phyloP scores from a whole-genome alignment of 2,797 vertebrate genomes.

The Danio tinwini region DNA sequence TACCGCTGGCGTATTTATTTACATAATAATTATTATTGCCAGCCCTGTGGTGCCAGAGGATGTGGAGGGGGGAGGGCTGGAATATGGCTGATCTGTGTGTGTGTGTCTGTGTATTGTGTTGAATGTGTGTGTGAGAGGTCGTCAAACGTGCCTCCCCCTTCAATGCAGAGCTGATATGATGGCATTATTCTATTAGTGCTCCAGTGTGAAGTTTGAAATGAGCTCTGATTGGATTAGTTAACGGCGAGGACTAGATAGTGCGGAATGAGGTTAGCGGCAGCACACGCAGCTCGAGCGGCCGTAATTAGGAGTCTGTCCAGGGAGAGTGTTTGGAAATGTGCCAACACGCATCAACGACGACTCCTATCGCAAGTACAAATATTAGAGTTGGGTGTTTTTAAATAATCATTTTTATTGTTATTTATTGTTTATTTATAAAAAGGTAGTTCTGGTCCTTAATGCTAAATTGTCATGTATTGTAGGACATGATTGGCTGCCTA shows the following conservation, averaged over 20 bases:
- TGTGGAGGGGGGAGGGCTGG: slow-evolving; percentile 57
- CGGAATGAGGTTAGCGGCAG: slow-evolving; percentile 67
- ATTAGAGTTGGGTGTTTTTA: slow-evolving; percentile 36
- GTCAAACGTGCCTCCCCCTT: slow-evolving; percentile 57
- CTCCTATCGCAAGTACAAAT: slow-evolving; percentile 40
- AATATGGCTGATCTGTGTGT: slow-evolving; percentile 53
- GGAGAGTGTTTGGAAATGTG: slow-evolving; percentile 61
- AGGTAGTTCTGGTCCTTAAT: background rate
- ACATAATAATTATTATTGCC: slow-evolving; percentile 88
- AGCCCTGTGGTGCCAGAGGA: slow-evolving; percentile 75
- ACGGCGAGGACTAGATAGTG: slow-evolving; percentile 69
- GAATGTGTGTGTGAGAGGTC: slow-evolving; percentile 29
- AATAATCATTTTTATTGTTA: slow-evolving; percentile 50
- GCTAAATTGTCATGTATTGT: too few relatives aligned
- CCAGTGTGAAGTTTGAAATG: slow-evolving; percentile 71
- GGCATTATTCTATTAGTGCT: slow-evolving; percentile 69
- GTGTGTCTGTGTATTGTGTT: slow-evolving; percentile 28
- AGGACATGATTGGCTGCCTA: too few relatives aligned
- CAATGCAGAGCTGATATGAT: slow-evolving; percentile 61
- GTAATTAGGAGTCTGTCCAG: slow-evolving; percentile 66
- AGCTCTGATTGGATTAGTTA: slow-evolving; percentile 70
- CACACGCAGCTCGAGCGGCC: slow-evolving; percentile 60
- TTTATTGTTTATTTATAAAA: slow-evolving; percentile 32
- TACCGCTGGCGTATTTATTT: slow-evolving; percentile 87
- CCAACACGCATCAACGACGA: slow-evolving; percentile 58